phyloP scores from a whole-genome alignment of 2,888 invertebrate species.

The Xestoiulus laeticollis region DNA sequence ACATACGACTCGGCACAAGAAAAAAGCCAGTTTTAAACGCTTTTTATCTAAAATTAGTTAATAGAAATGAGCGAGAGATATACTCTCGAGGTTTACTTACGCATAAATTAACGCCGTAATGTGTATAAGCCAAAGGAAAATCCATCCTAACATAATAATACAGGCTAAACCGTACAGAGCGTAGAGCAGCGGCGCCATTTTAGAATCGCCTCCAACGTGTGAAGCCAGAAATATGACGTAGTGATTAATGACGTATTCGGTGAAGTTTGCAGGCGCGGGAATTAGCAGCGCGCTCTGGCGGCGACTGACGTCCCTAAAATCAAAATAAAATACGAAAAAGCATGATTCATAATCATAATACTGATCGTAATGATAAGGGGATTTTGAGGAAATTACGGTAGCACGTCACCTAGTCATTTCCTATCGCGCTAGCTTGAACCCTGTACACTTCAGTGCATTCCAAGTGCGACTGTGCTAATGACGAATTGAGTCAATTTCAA shows the following conservation, averaged over 20 bases:
- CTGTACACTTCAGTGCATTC: not conserved
- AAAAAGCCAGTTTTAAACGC: not conserved
- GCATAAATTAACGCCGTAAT: slow-evolving; percentile 53
- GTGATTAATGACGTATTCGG: slow-evolving; percentile 44
- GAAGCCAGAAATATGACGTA: slow-evolving; percentile 40
- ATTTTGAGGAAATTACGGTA: not conserved
- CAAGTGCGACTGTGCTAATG: not conserved
- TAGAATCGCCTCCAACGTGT: slow-evolving; percentile 53
- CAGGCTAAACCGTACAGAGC: slow-evolving; percentile 52
- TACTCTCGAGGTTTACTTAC: slow-evolving; percentile 50
- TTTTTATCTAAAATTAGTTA: not conserved
- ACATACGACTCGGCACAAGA: not conserved
- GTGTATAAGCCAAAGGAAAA: slow-evolving; percentile 54
- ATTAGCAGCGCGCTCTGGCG: slow-evolving; percentile 50
- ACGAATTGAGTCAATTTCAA: not conserved
- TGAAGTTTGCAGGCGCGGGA: slow-evolving; percentile 47
- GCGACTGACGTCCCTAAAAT: slow-evolving; percentile 52
- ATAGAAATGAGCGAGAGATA: not conserved
- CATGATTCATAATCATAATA: not conserved
- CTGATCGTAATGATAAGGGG: not conserved
- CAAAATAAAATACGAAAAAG: slow-evolving; percentile 27
- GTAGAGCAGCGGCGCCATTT: slow-evolving; percentile 53
- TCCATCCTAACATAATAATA: slow-evolving; percentile 53
- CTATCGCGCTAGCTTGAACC: not conserved
- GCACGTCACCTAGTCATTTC: slow-evolving; percentile 13